Evolutionary conservation across 2,888 invertebrate species (phyloP).

Genomic region (Lapara coniferarum): DNA sequence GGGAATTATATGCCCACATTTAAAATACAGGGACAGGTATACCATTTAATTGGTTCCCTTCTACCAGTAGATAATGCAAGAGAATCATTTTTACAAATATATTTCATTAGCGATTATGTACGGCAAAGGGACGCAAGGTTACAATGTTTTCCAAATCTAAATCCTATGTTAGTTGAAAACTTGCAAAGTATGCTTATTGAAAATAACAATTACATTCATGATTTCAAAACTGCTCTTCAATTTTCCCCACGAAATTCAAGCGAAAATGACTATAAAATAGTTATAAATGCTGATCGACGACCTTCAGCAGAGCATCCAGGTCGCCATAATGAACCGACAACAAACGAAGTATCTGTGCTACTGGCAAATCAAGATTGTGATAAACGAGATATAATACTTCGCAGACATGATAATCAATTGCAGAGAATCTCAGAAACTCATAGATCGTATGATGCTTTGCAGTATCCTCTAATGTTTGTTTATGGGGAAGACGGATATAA

Average conservation of each 20-base stretch:
- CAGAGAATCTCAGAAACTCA: slow-evolving; percentile 36
- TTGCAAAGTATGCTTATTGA: too few relatives aligned
- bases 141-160: not conserved
- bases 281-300: slow-evolving; percentile 22
- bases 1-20: slow-evolving; percentile 28
- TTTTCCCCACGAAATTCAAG: not conserved
- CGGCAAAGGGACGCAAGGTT: not conserved
- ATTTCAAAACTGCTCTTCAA: not conserved
- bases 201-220: too few relatives aligned
- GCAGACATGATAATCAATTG: slow-evolving; percentile 27
- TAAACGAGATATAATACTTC: slow-evolving; percentile 34
- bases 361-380: slow-evolving; percentile 35
- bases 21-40: slow-evolving; percentile 26
- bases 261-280: slow-evolving; percentile 9
- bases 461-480: slow-evolving; percentile 39
- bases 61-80: not conserved
- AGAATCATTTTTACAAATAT: not conserved
- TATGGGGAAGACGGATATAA: slow-evolving; percentile 40
- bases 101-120: not conserved
- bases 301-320: slow-evolving; percentile 33
- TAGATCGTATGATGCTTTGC: slow-evolving; percentile 36
- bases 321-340: slow-evolving; percentile 35
- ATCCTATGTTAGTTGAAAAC: not conserved
- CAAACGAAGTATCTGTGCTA: slow-evolving; percentile 38
- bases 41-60: slow-evolving; percentile 23